Evolutionary conservation across 2,113 vertebrate genomes (phyloP).

Genomic region (Aix galericulata): DNA sequence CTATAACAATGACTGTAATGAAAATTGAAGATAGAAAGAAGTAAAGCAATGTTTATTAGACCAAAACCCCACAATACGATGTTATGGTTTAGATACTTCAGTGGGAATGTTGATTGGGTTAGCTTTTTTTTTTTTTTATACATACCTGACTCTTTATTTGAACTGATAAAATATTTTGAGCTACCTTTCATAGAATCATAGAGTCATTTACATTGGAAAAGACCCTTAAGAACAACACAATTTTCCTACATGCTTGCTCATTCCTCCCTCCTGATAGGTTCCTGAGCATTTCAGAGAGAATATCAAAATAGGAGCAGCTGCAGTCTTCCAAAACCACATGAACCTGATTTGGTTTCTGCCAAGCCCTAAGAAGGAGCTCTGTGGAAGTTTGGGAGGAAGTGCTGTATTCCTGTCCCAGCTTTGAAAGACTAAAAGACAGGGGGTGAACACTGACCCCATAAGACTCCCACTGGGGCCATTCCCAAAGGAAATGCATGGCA

Average conservation of each 20-base stretch:
- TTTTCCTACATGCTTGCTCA: not conserved
- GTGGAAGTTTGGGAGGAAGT: not conserved
- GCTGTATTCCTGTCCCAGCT: not conserved
- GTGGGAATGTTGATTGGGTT: not conserved
- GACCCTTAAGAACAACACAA: not conserved
- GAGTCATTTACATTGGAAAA: not conserved
- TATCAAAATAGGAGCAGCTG: not conserved
- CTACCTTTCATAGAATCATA: not conserved
- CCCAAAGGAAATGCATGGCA: not conserved
- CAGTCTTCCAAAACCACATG: not conserved
- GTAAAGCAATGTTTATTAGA: constrained; percentile 6
- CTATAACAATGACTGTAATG: not conserved
- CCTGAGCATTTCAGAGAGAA: not conserved
- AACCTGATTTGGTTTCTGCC: not conserved
- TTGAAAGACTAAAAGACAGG: not conserved
- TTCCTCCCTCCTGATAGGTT: not conserved
- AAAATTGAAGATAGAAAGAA: not conserved
- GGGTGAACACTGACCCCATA: not conserved
- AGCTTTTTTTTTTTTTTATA: not conserved
- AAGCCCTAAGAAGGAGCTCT: not conserved
- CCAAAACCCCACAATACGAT: not conserved
- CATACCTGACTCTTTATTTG: not conserved
- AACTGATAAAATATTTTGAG: not conserved
- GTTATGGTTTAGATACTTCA: not conserved
- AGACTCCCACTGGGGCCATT: not conserved